Base-by-base conservation (phyloP, 2,888 invertebrate species). In the Pandemis corylana region DNA sequence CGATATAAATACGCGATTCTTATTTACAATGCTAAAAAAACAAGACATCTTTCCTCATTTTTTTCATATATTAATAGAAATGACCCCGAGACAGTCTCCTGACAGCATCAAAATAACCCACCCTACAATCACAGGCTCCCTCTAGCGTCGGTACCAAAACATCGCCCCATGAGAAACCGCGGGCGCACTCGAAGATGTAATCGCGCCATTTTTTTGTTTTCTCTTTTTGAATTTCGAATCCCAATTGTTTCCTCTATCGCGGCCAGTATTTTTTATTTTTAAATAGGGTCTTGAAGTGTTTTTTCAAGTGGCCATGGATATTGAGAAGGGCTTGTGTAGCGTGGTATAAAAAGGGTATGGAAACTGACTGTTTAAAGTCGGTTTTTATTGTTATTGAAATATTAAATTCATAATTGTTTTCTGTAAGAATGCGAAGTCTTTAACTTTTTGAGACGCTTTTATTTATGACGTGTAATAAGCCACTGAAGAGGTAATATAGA, bases 151-250 rank as follows among this genome's bases (percentile, higher is more conserved):
- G 89, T 91, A 92, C 91, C 92, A 90, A 88, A 94, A 94, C 94
- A 94, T 84, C 88, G 84, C 94, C 92, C 93, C 94, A 94, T 94
- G 94, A 93, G 94, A 94, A 94, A 91, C 88, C 85, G 84, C 87
- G 88, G 84, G 85, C 86, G 86, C 90, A 90, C 92, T 90, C 85
- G 82, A 90, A 93, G 93, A 93, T 93, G 86, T 90, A 93, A 93
- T 94, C 93, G 91, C 93, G 88, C 93, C 91, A 89, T 88, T 93
- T 92, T 91, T 90, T 91, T 90, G 87, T 91, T 92, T 91, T 86
- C 85, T 82, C 85, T 85, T 84, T 89, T 85, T 84, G 82, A 86
- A 86, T 82, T 83, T 76, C 81, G 83, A 85, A 83, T 82, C 78
- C 80, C 83, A 78, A 89, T 93, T 92, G 91, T 92, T 92, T 91